A percentile compares a stretch with the other conserved stretches of the same genome.
These are phyloP conservation scores for Tetramorium bicarinatum DNA, from an alignment of 2,888 invertebrate species.

Conservation along the genomic window DNA sequence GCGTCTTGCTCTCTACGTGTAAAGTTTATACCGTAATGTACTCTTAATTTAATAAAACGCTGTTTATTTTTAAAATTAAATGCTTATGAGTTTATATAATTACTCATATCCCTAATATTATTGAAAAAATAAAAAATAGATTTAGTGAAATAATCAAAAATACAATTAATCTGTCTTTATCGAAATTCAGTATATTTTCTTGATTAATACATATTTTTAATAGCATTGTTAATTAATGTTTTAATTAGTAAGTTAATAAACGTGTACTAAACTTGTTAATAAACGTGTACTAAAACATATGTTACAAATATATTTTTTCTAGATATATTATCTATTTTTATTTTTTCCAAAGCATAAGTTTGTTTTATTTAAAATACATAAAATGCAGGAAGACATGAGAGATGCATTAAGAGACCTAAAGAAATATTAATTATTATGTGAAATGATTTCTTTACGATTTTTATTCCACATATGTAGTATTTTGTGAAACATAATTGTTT, in stretches of 20 bases:
- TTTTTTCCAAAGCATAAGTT: background rate
- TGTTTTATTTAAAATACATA: background rate
- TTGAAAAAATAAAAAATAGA: background rate
- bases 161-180: background rate
- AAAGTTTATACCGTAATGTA: background rate
- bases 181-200: background rate
- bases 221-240: background rate
- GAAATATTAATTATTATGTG: background rate
- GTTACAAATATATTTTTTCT: background rate
- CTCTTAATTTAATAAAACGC: background rate
- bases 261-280: background rate
- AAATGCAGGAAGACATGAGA: background rate
- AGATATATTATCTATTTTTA: background rate
- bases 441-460: background rate
- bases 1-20: background rate
- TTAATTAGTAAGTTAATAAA: background rate
- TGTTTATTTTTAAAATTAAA: conserved; percentile 3
- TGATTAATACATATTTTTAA: background rate
- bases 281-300: background rate
- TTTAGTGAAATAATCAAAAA: background rate
- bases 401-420: background rate
- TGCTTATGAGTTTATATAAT: background rate
- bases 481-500: background rate
- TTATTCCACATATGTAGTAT: background rate
- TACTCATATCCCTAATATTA: background rate